Conservation (phyloP, 1,140 invertebrate species). For the Solenopsis fugax region DNA sequence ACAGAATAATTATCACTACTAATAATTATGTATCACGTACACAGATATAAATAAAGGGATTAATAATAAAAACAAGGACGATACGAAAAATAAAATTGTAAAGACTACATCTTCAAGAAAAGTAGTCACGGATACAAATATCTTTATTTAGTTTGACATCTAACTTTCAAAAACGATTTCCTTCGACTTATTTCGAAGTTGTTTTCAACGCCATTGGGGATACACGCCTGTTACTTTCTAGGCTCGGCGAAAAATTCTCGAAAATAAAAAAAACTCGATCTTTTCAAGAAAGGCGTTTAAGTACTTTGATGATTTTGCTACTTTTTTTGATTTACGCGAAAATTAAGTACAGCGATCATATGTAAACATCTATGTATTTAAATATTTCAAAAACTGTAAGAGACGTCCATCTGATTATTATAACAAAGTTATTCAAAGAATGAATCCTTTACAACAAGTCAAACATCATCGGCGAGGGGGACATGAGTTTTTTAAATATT, state of each 20-base stretch:
- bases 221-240: neutral
- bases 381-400: too few species aligned
- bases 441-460: too few species aligned
- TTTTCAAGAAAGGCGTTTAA: slow-evolving; percentile 22
- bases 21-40: neutral
- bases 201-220: neutral
- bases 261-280: slow-evolving; percentile 31
- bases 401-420: too few species aligned
- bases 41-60: neutral
- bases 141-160: neutral
- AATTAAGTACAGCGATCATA: neutral
- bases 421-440: too few species aligned
- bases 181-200: neutral
- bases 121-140: neutral
- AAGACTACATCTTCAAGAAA: neutral
- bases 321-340: neutral
- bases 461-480: too few species aligned
- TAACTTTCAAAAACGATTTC: neutral
- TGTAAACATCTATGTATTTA: too few species aligned
- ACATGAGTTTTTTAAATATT: too few species aligned
- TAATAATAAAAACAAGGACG: neutral
- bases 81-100: neutral
- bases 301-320: slow-evolving; percentile 10
- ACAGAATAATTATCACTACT: neutral
- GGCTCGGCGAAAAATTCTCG: neutral